Percentiles rank a stretch among this genome's conserved stretches.
These are phyloP conservation scores for Eupithecia exiguata DNA, from an alignment of 2,888 invertebrate species.

Conservation along the genomic window DNA sequence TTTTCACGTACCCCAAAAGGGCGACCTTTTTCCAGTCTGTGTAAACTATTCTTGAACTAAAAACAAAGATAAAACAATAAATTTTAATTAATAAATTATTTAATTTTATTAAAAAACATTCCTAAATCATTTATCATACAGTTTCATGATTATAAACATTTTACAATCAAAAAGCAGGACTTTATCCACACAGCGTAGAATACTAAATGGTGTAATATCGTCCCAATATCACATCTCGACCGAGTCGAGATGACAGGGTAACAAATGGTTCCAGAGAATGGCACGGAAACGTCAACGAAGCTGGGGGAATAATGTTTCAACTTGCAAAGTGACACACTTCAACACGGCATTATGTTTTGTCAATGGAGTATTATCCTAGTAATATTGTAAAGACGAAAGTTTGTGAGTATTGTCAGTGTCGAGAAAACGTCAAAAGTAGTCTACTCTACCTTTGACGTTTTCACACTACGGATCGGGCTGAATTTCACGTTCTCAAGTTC, in stretches of 20 bases:
- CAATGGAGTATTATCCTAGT: background rate
- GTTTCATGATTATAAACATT: background rate
- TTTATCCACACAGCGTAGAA: background rate
- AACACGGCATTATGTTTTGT: conserved; percentile 4
- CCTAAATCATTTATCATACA: background rate
- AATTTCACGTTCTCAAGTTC: no score
- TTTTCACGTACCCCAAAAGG: no score
- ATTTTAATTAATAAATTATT: no score
- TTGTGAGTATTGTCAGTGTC: background rate
- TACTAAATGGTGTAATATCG: background rate
- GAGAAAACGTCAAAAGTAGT: no score
- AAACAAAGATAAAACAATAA: no score
- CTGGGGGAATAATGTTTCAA: conserved; percentile 8
- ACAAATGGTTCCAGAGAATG: conserved; percentile 8
- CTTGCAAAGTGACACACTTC: conserved; percentile 4
- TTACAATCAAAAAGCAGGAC: background rate
- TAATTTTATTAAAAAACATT: background rate
- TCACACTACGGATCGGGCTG: no score
- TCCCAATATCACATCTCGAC: background rate
- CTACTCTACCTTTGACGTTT: no score
- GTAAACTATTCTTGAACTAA: no score
- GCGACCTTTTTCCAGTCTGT: no score
- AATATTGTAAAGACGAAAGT: background rate
- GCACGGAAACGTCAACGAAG: conserved; percentile 5
- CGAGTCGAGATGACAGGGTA: background rate